These are phyloP conservation scores for Odontocerum albicorne DNA, from an alignment of 2,888 invertebrate species.

Conservation along the genomic window DNA sequence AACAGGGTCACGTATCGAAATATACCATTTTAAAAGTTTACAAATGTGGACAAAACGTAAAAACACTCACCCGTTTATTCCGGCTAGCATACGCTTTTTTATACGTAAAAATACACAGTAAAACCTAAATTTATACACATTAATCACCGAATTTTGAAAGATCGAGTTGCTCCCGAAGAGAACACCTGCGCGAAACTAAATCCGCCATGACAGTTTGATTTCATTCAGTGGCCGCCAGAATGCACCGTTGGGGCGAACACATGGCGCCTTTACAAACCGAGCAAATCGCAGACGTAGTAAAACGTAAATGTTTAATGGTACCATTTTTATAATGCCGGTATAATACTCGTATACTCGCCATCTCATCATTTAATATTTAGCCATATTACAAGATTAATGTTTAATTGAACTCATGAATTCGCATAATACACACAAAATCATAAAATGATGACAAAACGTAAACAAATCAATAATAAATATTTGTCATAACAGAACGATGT, in stretches of 20 bases:
- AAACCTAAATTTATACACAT: not conserved
- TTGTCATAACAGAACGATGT: too few relatives aligned
- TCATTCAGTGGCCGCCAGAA: conserved; percentile 29
- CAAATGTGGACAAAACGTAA: conserved; percentile 1
- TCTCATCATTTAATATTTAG: too few relatives aligned
- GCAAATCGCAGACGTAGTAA: too few relatives aligned
- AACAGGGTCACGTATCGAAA: conserved; percentile 51
- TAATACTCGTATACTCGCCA: too few relatives aligned
- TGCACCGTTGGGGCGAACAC: conserved; percentile 18
- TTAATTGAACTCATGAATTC: too few relatives aligned
- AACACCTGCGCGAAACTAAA: conserved; percentile 31
- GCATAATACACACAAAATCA: too few relatives aligned
- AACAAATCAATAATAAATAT: too few relatives aligned
- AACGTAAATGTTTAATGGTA: too few relatives aligned
- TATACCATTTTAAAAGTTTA: conserved; percentile 5
- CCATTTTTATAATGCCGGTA: too few relatives aligned
- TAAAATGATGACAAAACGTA: too few relatives aligned
- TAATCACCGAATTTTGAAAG: conserved; percentile 11
- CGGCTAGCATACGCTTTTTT: conserved; percentile 11
- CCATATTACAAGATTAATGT: too few relatives aligned
- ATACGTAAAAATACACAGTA: not conserved
- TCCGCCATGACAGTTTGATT: conserved; percentile 30
- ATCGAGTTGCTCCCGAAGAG: conserved; percentile 15
- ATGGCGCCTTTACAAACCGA: too few relatives aligned
- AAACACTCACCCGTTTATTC: conserved; percentile 15